Percentiles rank a stretch among this genome's conserved stretches.
These are phyloP conservation scores for Drosophila eugracilis DNA, from an alignment of 1,140 invertebrate genomes.

Conservation along the genomic window DNA sequence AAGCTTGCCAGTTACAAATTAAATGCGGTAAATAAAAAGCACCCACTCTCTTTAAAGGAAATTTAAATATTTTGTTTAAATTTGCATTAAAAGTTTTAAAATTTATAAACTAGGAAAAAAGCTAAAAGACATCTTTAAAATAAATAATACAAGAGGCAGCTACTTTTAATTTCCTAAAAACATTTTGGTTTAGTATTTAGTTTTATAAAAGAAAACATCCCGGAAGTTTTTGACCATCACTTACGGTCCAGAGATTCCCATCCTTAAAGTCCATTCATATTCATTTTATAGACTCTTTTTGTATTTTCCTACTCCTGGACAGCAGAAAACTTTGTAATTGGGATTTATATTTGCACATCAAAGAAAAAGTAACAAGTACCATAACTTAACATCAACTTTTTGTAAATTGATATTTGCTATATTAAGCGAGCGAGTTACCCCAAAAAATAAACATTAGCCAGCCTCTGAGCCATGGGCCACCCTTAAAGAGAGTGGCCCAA, in stretches of 20 bases:
- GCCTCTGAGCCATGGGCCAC: conserved; percentile 1
- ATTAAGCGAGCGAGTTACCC: conserved; percentile 27
- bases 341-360: conserved; percentile 49
- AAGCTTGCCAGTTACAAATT: background rate
- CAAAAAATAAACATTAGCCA: conserved; percentile 13
- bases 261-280: conserved; percentile 24
- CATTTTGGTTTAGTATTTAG: background rate
- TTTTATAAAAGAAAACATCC: background rate
- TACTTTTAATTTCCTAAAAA: no score
- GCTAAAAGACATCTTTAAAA: no score
- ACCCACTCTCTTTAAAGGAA: no score
- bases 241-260: background rate
- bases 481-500: conserved; percentile 3
- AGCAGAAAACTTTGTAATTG: conserved; percentile 42
- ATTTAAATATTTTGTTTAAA: no score
- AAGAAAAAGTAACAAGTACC: conserved; percentile 16
- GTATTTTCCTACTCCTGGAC: conserved; percentile 2
- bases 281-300: conserved; percentile 20
- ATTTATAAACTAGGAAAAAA: no score
- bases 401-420: conserved; percentile 47
- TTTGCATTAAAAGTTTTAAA: no score
- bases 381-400: conserved; percentile 13
- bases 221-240: background rate
- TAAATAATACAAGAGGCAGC: no score
- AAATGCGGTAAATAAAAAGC: no score